A percentile compares a stretch with the other conserved stretches of the same genome.
Conservation (phyloP, 2,797 vertebrate genomes). For the Molothrus aeneus region DNA sequence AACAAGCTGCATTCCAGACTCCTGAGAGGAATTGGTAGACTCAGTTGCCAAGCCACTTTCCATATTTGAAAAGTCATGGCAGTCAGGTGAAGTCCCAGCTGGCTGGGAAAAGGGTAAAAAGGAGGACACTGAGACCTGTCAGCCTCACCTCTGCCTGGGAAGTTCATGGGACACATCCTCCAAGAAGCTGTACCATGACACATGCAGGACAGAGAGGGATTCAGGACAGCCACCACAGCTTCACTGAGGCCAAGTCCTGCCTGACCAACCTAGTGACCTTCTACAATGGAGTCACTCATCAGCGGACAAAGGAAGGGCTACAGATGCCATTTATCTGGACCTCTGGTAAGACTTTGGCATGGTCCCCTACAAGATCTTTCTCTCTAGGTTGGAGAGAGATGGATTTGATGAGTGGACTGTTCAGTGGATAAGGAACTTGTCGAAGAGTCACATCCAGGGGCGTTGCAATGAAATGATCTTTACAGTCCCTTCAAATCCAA, state of each 20-base stretch:
- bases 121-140: neutral
- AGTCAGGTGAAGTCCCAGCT: neutral
- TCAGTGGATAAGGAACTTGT: neutral
- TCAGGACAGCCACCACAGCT: neutral
- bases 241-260: neutral
- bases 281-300: neutral
- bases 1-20: neutral
- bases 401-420: neutral
- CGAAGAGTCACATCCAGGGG: neutral
- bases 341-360: neutral
- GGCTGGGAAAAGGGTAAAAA: neutral
- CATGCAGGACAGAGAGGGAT: neutral
- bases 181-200: neutral
- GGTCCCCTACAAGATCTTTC: neutral
- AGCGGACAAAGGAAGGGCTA: neutral
- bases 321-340: neutral
- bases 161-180: neutral
- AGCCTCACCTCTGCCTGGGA: neutral
- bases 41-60: neutral
- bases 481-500: neutral
- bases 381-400: rapidly evolving
- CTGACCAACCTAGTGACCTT: neutral
- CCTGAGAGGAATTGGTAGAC: rapidly evolving
- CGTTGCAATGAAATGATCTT: neutral
- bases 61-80: neutral